Conservation (phyloP, 2,797 vertebrate species). For the Apogon talboti region DNA sequence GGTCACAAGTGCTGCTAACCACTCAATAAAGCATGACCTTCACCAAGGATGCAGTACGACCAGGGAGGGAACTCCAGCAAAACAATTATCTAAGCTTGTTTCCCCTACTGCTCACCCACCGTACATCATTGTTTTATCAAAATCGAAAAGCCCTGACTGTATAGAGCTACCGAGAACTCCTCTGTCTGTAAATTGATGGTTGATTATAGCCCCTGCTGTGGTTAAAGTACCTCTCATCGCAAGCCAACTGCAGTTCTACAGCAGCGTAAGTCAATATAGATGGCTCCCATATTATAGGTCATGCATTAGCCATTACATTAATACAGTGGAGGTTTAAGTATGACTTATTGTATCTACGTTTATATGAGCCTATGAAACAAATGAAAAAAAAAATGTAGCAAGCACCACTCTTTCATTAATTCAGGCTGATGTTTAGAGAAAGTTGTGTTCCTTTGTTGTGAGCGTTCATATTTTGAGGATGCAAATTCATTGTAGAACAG, state of each 20-base stretch:
- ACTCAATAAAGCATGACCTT: conserved; percentile 71
- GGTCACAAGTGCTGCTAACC: conserved; percentile 50
- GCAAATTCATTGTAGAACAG: neutral
- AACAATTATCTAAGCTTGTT: conserved; percentile 63
- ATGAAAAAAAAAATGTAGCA: conserved; percentile 13
- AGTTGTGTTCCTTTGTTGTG: neutral
- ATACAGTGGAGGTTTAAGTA: conserved; percentile 7
- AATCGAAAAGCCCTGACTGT: conserved; percentile 50
- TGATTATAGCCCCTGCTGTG: conserved; percentile 55
- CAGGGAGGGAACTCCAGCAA: conserved; percentile 47
- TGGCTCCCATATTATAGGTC: conserved; percentile 17
- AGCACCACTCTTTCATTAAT: neutral
- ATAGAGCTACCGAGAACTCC: conserved; percentile 28
- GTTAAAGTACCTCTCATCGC: conserved; percentile 52
- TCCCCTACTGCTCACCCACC: conserved; percentile 27
- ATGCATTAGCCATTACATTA: conserved; percentile 18
- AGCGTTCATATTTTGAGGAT: conserved; percentile 6
- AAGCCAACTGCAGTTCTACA: conserved; percentile 25
- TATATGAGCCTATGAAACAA: conserved; percentile 20
- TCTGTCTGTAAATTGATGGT: conserved; percentile 63
- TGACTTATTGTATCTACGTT: conserved; percentile 23
- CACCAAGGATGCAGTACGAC: conserved; percentile 28
- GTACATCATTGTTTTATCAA: conserved; percentile 73
- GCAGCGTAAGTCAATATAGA: conserved; percentile 41
- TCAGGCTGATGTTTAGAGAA: neutral